These are phyloP conservation scores for Nannospalax galili DNA, from an alignment of 2,113 vertebrate genomes.

Conservation along the genomic window DNA sequence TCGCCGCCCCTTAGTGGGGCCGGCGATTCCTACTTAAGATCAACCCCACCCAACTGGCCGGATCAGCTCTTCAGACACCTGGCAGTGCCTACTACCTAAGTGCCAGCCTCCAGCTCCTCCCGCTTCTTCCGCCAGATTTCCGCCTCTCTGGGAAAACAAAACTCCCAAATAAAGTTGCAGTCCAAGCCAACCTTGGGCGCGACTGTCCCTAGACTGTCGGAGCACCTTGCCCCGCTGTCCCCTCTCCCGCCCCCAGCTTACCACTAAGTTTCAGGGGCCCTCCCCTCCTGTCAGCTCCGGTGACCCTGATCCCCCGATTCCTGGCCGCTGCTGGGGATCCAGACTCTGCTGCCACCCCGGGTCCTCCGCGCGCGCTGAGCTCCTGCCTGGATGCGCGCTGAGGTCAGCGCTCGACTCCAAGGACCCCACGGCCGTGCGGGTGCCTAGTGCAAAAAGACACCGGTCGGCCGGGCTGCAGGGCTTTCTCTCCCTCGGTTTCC, in stretches of 20 bases:
- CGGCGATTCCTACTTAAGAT: not conserved
- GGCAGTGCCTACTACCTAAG: not conserved
- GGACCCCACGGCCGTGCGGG: conserved; percentile 71
- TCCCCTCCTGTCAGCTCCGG: conserved; percentile 36
- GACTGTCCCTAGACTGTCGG: not conserved
- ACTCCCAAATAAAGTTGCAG: conserved; percentile 70
- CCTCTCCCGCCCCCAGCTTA: not conserved
- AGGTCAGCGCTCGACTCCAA: not conserved
- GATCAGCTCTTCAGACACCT: not conserved
- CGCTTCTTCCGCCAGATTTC: not conserved
- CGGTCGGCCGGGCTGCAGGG: conserved; percentile 65
- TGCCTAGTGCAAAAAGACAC: conserved; percentile 77
- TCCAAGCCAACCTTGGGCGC: not conserved
- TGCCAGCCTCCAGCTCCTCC: not conserved
- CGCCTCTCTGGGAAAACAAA: not conserved
- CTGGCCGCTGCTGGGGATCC: not conserved
- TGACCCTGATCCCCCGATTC: conserved; percentile 1
- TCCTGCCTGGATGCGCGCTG: not conserved
- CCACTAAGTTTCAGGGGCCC: conserved; percentile 57
- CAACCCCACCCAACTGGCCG: conserved; percentile 33
- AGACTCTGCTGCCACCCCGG: not conserved
- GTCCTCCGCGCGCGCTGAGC: not conserved
- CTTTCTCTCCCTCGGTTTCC: conserved; percentile 82
- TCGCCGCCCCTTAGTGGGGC: conserved; percentile 2
- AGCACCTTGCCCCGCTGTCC: conserved; percentile 33